Percentiles rank a stretch among this genome's conserved stretches.
phyloP scores from a whole-genome alignment of 2,888 invertebrate species.

The Selenia dentaria region DNA sequence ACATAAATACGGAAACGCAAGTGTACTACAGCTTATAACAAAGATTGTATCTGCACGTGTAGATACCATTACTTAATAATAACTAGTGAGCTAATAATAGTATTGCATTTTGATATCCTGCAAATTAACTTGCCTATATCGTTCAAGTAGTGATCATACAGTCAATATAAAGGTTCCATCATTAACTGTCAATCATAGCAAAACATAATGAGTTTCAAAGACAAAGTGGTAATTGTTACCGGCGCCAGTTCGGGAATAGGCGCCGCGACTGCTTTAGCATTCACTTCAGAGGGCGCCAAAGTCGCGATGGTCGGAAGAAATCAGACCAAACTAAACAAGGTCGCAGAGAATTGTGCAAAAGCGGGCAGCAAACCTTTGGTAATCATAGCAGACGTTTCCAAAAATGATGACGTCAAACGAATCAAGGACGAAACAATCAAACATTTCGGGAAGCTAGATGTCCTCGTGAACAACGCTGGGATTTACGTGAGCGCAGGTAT shows the following conservation, averaged over 20 bases:
- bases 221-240: constrained; percentile 44
- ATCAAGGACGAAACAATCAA: constrained; percentile 4
- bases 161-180: too few relatives aligned
- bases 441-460: constrained; percentile 24
- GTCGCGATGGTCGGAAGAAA: constrained; percentile 40
- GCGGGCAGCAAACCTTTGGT: constrained; percentile 5
- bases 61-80: too few relatives aligned
- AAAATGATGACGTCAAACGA: constrained; percentile 2
- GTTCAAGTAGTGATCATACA: too few relatives aligned
- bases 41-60: too few relatives aligned
- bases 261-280: constrained; percentile 33
- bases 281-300: constrained; percentile 35
- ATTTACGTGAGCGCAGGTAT: constrained; percentile 4
- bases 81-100: too few relatives aligned
- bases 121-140: too few relatives aligned
- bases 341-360: constrained; percentile 6
- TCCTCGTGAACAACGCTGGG: constrained; percentile 34
- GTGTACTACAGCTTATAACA: too few relatives aligned
- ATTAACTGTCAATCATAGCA: not conserved
- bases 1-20: too few relatives aligned
- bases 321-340: constrained; percentile 29
- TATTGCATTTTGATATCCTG: too few relatives aligned
- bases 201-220: constrained; percentile 37
- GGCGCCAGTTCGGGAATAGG: constrained; percentile 47
- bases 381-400: constrained; percentile 9